These are phyloP conservation scores for Romanogobio albipinnatus DNA, from an alignment of 2,113 vertebrate species.

Conservation along the genomic window DNA sequence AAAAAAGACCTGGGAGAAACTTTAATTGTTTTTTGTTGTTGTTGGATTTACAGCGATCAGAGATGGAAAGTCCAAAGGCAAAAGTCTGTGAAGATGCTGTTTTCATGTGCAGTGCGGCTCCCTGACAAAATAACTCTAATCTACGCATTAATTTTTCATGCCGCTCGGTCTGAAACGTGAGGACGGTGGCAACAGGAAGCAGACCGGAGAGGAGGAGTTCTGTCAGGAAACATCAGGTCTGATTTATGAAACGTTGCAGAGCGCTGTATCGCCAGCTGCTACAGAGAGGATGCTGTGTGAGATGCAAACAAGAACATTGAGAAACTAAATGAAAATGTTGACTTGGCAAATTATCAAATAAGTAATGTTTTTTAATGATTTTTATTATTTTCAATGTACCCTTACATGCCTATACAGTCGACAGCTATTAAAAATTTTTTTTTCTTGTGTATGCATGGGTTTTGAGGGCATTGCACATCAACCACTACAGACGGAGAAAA, in stretches of 20 bases:
- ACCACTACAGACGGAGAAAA: no score
- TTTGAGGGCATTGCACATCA: no score
- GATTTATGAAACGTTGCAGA: conserved; percentile 38
- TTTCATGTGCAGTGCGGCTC: conserved; percentile 30
- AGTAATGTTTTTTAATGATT: no score
- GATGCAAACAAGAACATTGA: not conserved
- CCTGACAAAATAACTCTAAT: conserved; percentile 64
- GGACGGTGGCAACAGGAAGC: conserved; percentile 4
- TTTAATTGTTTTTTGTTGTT: not conserved
- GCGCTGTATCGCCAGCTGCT: conserved; percentile 9
- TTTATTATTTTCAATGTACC: no score
- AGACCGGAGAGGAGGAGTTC: conserved; percentile 42
- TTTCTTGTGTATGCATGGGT: no score
- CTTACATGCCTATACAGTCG: no score
- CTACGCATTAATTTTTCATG: conserved; percentile 64
- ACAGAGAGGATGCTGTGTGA: not conserved
- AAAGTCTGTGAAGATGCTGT: not conserved
- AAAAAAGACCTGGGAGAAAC: not conserved
- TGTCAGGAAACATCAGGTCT: conserved; percentile 26
- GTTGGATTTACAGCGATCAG: not conserved
- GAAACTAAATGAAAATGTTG: no score
- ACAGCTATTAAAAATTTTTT: no score
- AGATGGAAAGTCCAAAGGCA: not conserved
- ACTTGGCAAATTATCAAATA: no score
- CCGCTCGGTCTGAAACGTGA: conserved; percentile 36